Evolutionary conservation across 2,797 vertebrate species (phyloP), one percentile per base, ranked within the genome.

Genomic region (Sorex maritimensis): DNA sequence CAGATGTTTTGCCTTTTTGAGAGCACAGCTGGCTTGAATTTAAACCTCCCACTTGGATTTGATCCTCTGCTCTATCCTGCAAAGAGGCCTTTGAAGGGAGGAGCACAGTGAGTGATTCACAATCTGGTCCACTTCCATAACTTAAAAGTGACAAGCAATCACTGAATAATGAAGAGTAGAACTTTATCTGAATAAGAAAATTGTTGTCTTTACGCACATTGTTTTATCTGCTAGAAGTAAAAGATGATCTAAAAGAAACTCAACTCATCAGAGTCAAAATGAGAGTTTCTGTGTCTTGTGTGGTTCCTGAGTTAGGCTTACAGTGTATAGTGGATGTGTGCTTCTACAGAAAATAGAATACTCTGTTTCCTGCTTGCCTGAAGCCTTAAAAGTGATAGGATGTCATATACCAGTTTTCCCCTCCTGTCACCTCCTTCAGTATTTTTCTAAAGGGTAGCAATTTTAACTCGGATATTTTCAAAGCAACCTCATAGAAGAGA

Each of bases 401-500:
- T 89, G 90, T 94, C 93, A 46, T 90, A 34, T 14, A 11, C 41
- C 49, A 49, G 13, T 92, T 75, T 81, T 61, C 34, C 61, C 44
- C 80, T 74, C 63, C 28, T 96, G 4, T 30, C 75, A 44, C 68
- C 58, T 92, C 69, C 67, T 58, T 86, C 72, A 81, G 65, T 61
- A 75, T 88, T 95, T 71, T 90, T 91, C 55, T 67, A 89, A 88
- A 68, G 80, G 86, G 68, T 85, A 75, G 58, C 61, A 81, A 90
- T 93, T 71, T 84, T 7, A 80, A 90, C 61, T 88, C 81, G 86
- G 87, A 28, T 95, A 89, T 95, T 95, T 97, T 95, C 81, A 85
- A 65, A 93, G 61, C 77, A 78, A n/a, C 82, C 71, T 95, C 97
- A 95, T 96, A 96, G 96, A 96, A 98, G 96, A 98, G 96, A 97